phyloP scores from a whole-genome alignment of 2,888 invertebrate species.

The Eremobia ochroleuca region DNA sequence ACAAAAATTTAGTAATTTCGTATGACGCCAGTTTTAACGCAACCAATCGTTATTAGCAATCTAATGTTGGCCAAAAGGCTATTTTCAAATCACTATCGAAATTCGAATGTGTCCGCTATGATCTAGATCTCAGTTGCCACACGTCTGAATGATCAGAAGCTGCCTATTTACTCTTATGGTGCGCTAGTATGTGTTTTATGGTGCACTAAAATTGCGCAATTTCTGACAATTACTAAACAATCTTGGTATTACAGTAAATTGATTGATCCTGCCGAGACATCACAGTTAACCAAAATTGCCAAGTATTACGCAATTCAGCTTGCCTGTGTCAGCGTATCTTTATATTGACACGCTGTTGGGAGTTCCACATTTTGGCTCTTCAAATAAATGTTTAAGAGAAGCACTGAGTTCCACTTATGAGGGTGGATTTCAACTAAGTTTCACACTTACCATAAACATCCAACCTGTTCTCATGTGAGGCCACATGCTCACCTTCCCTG shows the following conservation, averaged over 20 bases:
- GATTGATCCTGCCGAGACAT: not conserved
- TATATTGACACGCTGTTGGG: not conserved
- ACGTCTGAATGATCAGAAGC: not conserved
- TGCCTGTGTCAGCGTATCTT: too few relatives aligned
- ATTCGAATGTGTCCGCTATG: not conserved
- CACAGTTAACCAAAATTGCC: not conserved
- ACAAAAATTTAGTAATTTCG: not conserved
- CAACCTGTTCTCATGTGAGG: conserved; percentile 85
- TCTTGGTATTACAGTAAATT: not conserved
- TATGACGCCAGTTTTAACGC: not conserved
- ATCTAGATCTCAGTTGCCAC: not conserved
- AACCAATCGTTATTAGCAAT: not conserved
- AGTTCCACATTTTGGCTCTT: not conserved
- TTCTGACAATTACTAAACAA: not conserved
- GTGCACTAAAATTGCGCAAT: not conserved
- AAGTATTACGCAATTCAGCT: too few relatives aligned
- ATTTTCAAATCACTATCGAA: not conserved
- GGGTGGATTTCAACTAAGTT: too few relatives aligned
- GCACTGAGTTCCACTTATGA: too few relatives aligned
- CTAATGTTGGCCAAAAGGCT: not conserved
- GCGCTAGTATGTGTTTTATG: not conserved
- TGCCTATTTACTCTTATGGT: not conserved
- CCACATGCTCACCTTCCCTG: conserved; percentile 82
- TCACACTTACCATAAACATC: conserved; percentile 88
- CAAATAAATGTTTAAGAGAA: not conserved